Evolutionary conservation across 2,888 invertebrate species (phyloP), one percentile per base, ranked within the genome.

Genomic region (Listrodromus nycthemerus): DNA sequence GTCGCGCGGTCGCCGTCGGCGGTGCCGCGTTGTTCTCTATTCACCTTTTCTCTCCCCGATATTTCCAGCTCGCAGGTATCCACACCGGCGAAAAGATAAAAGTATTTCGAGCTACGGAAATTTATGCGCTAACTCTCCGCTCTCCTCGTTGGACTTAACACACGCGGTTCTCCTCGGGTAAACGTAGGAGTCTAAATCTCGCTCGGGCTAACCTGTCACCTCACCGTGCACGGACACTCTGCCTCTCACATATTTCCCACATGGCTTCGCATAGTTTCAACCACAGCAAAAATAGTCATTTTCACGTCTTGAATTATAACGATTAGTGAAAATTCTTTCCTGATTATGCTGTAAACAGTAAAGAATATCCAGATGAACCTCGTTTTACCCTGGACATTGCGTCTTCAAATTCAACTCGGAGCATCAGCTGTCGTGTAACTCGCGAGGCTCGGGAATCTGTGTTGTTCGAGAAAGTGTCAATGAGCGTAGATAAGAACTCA

Each of bases 51-150:
- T 76, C 69, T 76, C 78, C 83, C 66, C 82, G 65, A 74, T 79
- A 85, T 80, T 83, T 79, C 82, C 77, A 79, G 80, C 76, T 79
- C 81, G 58, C 61, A 67, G 65, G 52, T 83, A 79, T 80, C 70
- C 83, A 80, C 76, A 85, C 85, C 19, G 82, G 70, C 79, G 83
- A 77, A 50, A 86, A 86, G 86, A 87, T 89, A 86, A 88, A 90
- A 88, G 89, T 88, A 88, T 90, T 88, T 87, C 85, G 84, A 83
- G 82, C 33, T 52, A 48, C 70, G 83, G 79, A 86, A 90, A 90
- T 89, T 90, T 90, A 90, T 90, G 89, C 89, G 86, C 86, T 83
- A 87, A 87, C 82, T 83, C 82, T 76, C 45, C 45, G 48, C 45
- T 24, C 55, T 55, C 55, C 21, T 55, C 55, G 55, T 55, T 21